Evolutionary conservation across 2,113 vertebrate genomes (phyloP).

Genomic region (Nannospalax galili): DNA sequence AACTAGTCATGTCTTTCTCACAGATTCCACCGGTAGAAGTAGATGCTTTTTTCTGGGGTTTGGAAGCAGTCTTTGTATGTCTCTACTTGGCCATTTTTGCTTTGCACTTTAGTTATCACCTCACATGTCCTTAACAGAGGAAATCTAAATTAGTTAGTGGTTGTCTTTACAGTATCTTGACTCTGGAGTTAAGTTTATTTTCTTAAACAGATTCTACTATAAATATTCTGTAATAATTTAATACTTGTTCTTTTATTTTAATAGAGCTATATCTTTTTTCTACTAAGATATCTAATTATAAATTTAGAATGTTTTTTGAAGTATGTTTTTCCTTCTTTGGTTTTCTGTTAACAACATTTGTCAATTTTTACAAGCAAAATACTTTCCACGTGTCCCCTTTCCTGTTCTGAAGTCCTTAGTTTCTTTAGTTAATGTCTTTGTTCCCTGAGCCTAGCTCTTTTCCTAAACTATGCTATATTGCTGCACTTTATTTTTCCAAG

Average conservation of each 20-base stretch:
- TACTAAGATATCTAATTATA: not conserved
- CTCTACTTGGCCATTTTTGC: not conserved
- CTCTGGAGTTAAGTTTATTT: not conserved
- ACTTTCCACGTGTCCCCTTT: not conserved
- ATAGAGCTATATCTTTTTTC: constrained; percentile 2
- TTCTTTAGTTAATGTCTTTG: not conserved
- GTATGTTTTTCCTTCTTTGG: not conserved
- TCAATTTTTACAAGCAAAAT: not conserved
- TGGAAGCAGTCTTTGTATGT: fast-evolving
- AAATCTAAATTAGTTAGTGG: not conserved
- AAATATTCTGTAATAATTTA: not conserved
- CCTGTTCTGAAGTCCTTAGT: not conserved
- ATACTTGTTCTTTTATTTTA: not conserved
- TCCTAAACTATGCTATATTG: not conserved
- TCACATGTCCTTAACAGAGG: not conserved
- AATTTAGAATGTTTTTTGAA: not conserved
- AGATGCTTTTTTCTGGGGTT: not conserved
- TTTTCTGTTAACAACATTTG: not conserved
- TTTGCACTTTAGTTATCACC: not conserved
- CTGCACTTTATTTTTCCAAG: not conserved
- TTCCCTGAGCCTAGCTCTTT: not conserved
- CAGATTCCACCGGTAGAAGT: not conserved
- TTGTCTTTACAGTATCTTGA: not conserved
- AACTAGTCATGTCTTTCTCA: not conserved
- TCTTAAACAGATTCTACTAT: constrained; percentile 7